Evolutionary conservation across 2,888 invertebrate genomes (phyloP), one percentile per base, ranked within the genome.

Genomic region (Diadegma fenestrale): DNA sequence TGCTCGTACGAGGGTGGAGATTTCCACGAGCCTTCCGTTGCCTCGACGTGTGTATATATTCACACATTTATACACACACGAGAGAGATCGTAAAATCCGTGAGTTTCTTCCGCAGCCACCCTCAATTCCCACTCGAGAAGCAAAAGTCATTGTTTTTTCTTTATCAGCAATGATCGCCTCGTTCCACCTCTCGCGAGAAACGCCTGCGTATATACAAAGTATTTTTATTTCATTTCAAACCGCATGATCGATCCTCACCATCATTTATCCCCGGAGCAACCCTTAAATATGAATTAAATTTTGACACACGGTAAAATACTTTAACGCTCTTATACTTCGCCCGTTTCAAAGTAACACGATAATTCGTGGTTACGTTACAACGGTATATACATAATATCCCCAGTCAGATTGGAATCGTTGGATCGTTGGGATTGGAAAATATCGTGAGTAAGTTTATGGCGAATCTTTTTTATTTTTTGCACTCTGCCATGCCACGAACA

Each of bases 1-100:
- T 88, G 89, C 89, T 88, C 89, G 86, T 82, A 87, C 85, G 88
- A 90, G 90, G 91, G 91, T 91, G 89, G 89, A 91, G 90, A 92
- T 91, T 92, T 91, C 89, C 82, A 82, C 51, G 82, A 77, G 68
- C 64, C 73, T 33, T 68, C 43, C 37, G 45, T 43, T 33, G 22
- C 54, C 22, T 54, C 17, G 12, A 63, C 33, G 22, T 45, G 22
- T 45, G 41, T 37, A 63, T 48, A 1, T n/a, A 12, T 10, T 37
- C 19, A 26, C 30, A 45, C n/a, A 43, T 26, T 14, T 1, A n/a
- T 12, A 26, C 4, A 10, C 26, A 58, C n/a, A n/a, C n/a, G n/a
- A n/a, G n/a, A n/a, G n/a, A n/a, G n/a, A n/a, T n/a, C n/a, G 17
- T 26, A 26, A 19, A 69, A 58, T 43, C 58, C 19, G 10, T n/a